phyloP scores from a whole-genome alignment of 2,113 vertebrate genomes.

The Hipposideros armiger region DNA sequence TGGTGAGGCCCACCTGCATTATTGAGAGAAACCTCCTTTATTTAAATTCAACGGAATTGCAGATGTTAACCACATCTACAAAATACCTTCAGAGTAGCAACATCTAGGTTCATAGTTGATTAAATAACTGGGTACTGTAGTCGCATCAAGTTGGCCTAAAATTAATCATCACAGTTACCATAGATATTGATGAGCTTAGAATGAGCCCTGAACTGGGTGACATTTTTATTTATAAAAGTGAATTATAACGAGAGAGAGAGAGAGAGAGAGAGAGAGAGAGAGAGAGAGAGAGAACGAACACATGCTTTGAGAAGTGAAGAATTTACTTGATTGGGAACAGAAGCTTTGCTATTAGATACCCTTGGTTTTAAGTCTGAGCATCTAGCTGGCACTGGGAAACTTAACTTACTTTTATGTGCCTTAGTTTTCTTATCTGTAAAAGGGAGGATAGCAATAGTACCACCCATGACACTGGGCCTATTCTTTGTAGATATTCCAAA shows the following conservation, averaged over 20 bases:
- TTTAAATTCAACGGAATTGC: not conserved
- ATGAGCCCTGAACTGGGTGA: not conserved
- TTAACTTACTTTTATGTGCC: not conserved
- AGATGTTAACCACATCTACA: not conserved
- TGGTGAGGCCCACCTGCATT: not conserved
- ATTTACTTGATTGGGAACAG: not conserved
- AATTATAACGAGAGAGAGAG: not conserved
- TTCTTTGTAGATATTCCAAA: not conserved
- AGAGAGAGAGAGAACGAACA: not conserved
- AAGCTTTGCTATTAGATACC: not conserved
- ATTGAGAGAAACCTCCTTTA: not conserved
- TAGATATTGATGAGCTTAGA: not conserved
- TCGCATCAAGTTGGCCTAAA: not conserved
- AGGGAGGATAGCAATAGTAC: not conserved
- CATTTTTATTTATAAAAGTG: not conserved
- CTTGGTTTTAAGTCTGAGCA: not conserved
- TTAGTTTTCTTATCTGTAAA: conserved; percentile 4
- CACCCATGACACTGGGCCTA: not conserved
- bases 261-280: not conserved
- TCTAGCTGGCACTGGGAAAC: not conserved
- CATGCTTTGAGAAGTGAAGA: not conserved
- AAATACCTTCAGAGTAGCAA: not conserved
- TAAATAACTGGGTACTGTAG: not conserved
- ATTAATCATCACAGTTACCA: not conserved
- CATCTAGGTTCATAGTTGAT: not conserved